These are phyloP conservation scores for Drosophila borborema DNA, from an alignment of 2,888 invertebrate genomes.

Conservation along the genomic window DNA sequence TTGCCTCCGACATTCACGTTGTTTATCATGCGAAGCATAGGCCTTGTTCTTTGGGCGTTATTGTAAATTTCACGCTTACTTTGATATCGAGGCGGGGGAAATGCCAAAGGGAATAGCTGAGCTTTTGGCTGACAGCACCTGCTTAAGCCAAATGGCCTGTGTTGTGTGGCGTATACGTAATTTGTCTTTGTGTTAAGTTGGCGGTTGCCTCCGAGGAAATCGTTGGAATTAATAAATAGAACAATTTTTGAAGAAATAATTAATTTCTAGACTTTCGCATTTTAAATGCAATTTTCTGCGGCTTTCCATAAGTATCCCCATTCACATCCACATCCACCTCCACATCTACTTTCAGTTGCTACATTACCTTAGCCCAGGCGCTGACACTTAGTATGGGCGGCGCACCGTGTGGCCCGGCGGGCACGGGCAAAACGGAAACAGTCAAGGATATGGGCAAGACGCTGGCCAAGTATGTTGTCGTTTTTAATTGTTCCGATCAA, in stretches of 20 bases:
- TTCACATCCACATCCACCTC: slow-evolving; percentile 12
- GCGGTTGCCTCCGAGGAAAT: slow-evolving; percentile 22
- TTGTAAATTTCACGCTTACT: slow-evolving; percentile 56
- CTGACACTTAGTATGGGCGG: slow-evolving; percentile 98
- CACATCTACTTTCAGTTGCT: slow-evolving; percentile 89
- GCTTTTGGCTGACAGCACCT: slow-evolving; percentile 42
- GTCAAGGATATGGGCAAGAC: slow-evolving; percentile 99
- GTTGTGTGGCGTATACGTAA: slow-evolving; percentile 37
- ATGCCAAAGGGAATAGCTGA: slow-evolving; percentile 49
- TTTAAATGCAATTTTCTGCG: slow-evolving; percentile 48
- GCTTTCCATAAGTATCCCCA: slow-evolving; percentile 1
- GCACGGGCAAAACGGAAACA: slow-evolving; percentile 99
- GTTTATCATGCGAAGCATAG: slow-evolving; percentile 40
- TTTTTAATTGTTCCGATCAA: slow-evolving; percentile 99
- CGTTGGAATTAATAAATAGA: slow-evolving; percentile 17
- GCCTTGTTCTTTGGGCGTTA: slow-evolving; percentile 41
- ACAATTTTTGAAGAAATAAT: slow-evolving; percentile 25
- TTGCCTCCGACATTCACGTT: slow-evolving; percentile 31
- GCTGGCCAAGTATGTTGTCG: slow-evolving; percentile 97
- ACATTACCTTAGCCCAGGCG: slow-evolving; percentile 98
- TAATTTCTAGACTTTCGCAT: slow-evolving; percentile 44
- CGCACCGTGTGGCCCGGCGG: slow-evolving; percentile 98
- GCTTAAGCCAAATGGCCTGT: slow-evolving; percentile 40
- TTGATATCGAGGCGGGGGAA: slow-evolving; percentile 52
- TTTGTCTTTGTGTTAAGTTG: slow-evolving; percentile 39